phyloP scores from a whole-genome alignment of 2,113 vertebrate species.

The Gallinago paraguaiae region DNA sequence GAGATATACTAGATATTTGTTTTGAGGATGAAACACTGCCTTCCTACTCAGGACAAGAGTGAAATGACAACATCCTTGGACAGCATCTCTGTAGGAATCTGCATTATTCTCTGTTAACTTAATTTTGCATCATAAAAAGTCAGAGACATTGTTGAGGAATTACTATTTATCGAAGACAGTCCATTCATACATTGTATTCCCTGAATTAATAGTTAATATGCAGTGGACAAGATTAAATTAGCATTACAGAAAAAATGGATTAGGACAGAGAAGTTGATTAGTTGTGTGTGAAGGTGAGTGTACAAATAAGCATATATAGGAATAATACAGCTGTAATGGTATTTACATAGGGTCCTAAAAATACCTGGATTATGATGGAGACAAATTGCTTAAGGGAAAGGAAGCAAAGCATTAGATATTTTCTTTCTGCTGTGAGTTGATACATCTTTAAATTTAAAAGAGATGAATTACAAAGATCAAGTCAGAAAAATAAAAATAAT shows the following conservation, averaged over 20 bases:
- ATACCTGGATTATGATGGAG: neutral
- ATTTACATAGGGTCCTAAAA: neutral
- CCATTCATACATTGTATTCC: neutral
- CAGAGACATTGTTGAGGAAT: neutral
- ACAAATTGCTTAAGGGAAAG: neutral
- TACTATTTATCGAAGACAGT: neutral
- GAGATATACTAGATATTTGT: neutral
- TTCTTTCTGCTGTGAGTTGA: neutral
- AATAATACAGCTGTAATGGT: neutral
- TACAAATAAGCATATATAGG: neutral
- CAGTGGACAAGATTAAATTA: neutral
- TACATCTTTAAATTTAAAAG: neutral
- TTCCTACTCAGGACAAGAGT: neutral
- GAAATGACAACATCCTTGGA: neutral
- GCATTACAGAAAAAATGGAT: neutral
- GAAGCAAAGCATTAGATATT: neutral
- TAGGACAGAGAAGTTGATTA: neutral
- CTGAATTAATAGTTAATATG: neutral
- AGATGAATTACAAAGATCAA: neutral
- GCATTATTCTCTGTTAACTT: neutral
- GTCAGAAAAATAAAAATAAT: neutral
- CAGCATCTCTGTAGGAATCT: conserved; percentile 1
- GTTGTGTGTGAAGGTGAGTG: neutral
- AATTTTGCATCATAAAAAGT: neutral
- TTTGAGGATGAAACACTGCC: neutral